phyloP scores from a whole-genome alignment of 2,888 invertebrate species.

The Chymomyza procnemis region DNA sequence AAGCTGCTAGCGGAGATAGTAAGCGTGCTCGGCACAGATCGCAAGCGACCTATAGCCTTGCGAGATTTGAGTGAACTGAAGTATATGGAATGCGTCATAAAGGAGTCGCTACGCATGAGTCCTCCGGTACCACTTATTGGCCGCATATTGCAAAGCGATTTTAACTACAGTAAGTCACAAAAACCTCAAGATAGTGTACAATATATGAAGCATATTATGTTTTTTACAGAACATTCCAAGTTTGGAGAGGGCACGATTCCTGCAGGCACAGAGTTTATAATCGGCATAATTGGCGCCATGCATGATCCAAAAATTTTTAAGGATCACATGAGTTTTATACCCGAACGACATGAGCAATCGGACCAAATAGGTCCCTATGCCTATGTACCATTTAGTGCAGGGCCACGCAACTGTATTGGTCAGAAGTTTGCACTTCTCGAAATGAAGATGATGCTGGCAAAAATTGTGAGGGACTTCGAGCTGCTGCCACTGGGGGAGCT shows the following conservation, averaged over 20 bases:
- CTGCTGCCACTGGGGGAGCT: conserved; percentile 63
- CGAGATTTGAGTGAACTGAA: conserved; percentile 45
- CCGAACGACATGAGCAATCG: conserved; percentile 56
- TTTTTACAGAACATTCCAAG: conserved; percentile 41
- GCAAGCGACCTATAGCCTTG: conserved; percentile 22
- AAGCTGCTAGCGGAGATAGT: conserved; percentile 52
- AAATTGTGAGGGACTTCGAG: conserved; percentile 60
- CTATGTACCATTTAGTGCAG: conserved; percentile 73
- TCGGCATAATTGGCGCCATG: conserved; percentile 53
- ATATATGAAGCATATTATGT: neutral
- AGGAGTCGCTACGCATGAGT: conserved; percentile 82
- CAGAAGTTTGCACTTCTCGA: conserved; percentile 72
- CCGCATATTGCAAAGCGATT: neutral
- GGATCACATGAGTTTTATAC: conserved; percentile 58
- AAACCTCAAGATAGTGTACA: too few relatives aligned
- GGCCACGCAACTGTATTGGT: conserved; percentile 79
- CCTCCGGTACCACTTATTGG: conserved; percentile 80
- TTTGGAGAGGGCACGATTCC: conserved; percentile 62
- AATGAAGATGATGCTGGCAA: conserved; percentile 64
- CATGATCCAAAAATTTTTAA: conserved; percentile 40
- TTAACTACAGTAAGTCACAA: neutral
- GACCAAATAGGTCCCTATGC: conserved; percentile 49
- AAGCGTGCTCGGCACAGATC: conserved; percentile 42
- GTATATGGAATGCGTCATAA: conserved; percentile 77
- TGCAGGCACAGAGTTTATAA: conserved; percentile 54